Evolutionary conservation across 1,140 invertebrate species (phyloP).

Genomic region (Dinoponera quadriceps): DNA sequence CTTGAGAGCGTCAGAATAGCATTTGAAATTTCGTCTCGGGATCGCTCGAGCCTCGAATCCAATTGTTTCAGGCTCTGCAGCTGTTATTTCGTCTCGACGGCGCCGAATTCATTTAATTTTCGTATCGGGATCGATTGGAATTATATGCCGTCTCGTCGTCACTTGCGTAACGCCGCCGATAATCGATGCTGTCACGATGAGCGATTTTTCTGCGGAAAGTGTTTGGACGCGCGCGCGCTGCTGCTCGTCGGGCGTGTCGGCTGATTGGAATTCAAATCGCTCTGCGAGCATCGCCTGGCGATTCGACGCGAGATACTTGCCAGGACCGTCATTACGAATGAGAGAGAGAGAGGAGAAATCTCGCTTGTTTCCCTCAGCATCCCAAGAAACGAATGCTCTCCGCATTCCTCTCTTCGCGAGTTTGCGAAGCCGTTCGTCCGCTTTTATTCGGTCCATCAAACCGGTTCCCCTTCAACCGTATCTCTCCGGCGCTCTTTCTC

Average conservation of each 20-base stretch:
- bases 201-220: background rate
- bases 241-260: no score
- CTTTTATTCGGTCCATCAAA: conserved; percentile 48
- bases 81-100: background rate
- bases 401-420: conserved; percentile 1
- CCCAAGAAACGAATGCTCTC: background rate
- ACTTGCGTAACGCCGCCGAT: background rate
- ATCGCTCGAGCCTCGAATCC: conserved; percentile 4
- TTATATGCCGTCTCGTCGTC: background rate
- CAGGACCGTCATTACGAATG: background rate
- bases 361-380: background rate
- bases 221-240: background rate
- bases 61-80: conserved; percentile 30
- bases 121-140: conserved; percentile 16
- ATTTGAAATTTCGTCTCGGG: no score
- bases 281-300: no score
- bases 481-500: conserved; percentile 45
- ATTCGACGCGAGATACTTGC: no score
- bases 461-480: conserved; percentile 63
- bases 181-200: background rate
- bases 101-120: conserved; percentile 46
- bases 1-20: no score
- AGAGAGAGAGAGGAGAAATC: background rate
- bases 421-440: conserved; percentile 5
- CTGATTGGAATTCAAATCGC: no score